Evolutionary conservation across 1,140 invertebrate species (phyloP).

Genomic region (Periplaneta americana): DNA sequence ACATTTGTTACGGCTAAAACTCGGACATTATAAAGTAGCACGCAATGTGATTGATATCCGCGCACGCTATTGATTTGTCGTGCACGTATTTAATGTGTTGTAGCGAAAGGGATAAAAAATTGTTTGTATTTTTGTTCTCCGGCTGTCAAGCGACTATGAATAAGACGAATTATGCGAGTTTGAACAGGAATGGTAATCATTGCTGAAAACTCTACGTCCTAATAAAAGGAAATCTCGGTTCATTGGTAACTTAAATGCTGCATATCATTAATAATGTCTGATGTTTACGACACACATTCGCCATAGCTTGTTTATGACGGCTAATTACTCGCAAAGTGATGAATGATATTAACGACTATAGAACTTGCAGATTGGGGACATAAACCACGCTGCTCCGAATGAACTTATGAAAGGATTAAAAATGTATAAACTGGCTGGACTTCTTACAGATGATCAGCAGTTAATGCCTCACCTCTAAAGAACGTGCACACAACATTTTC

Average conservation of each 20-base stretch:
- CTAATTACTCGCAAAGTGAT: background rate
- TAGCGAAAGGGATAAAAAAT: background rate
- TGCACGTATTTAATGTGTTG: background rate
- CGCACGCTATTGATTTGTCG: background rate
- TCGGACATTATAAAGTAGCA: background rate
- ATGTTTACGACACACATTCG: background rate
- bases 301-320: background rate
- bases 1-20: background rate
- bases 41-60: background rate
- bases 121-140: background rate
- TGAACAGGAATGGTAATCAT: background rate
- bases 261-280: background rate
- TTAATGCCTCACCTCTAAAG: no score
- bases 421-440: no score
- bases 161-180: background rate
- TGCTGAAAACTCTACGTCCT: background rate
- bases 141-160: background rate
- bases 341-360: background rate
- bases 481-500: no score
- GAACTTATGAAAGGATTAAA: no score
- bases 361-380: background rate
- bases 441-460: no score
- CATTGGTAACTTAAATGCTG: background rate
- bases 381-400: background rate
- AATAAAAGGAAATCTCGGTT: background rate